phyloP scores from a whole-genome alignment of 2,888 invertebrate genomes.

The Spisula solida region DNA sequence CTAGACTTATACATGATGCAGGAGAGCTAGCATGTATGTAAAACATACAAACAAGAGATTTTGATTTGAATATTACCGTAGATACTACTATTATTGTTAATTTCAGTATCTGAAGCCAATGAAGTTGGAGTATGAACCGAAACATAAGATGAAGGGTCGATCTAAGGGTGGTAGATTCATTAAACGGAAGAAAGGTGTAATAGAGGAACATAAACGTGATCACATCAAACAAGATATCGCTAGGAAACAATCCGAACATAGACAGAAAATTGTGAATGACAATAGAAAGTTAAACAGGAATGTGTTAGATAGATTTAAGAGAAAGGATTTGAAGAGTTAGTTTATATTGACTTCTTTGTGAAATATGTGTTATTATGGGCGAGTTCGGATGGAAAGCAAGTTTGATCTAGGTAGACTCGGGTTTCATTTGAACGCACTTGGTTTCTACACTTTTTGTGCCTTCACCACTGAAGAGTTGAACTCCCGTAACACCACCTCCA shows the following conservation, averaged over 20 bases:
- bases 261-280: constrained; percentile 59
- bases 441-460: too few species aligned
- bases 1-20: too few species aligned
- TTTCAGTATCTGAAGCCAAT: constrained; percentile 92
- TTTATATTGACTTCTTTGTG: neutral
- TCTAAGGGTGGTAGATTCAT: constrained; percentile 82
- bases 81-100: neutral
- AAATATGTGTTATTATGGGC: too few species aligned
- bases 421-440: too few species aligned
- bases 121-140: constrained; percentile 92
- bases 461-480: too few species aligned
- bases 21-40: too few species aligned
- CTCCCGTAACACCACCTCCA: too few species aligned
- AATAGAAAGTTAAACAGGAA: constrained; percentile 56
- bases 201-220: constrained; percentile 73
- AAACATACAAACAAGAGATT: too few species aligned
- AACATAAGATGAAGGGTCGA: constrained; percentile 91
- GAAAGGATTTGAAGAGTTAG: constrained; percentile 50
- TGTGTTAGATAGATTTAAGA: constrained; percentile 79
- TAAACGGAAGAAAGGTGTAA: constrained; percentile 83
- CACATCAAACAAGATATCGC: constrained; percentile 69
- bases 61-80: too few species aligned
- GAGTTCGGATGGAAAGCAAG: too few species aligned
- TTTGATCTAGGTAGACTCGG: too few species aligned
- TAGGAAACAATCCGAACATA: constrained; percentile 67